Conservation (phyloP, 2,888 invertebrate species). For the Baccha elongata region DNA sequence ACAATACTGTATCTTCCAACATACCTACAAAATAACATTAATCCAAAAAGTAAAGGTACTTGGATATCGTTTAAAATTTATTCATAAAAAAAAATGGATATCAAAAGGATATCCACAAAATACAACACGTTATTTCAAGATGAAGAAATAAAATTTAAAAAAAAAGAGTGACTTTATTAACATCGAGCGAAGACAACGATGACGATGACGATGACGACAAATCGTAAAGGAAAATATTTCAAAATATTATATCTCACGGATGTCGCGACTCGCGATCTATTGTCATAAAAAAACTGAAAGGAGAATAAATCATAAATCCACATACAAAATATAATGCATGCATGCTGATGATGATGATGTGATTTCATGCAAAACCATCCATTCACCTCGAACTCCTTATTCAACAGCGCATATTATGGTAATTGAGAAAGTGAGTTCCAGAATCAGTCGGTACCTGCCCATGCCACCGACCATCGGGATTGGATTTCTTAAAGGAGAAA, state of each 20-base stretch:
- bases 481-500: constrained; percentile 42
- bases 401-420: constrained; percentile 59
- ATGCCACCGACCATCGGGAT: constrained; percentile 20
- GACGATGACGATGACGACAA: constrained; percentile 34
- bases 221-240: constrained; percentile 46
- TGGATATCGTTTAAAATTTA: constrained; percentile 40
- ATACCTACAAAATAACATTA: constrained; percentile 2
- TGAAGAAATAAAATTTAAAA: constrained; percentile 20
- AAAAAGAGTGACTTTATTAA: constrained; percentile 31
- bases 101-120: no score
- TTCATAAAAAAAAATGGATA: constrained; percentile 24
- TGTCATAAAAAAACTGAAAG: constrained; percentile 55
- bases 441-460: constrained; percentile 50
- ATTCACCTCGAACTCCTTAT: constrained; percentile 61
- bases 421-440: constrained; percentile 63
- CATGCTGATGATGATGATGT: constrained; percentile 41
- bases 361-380: constrained; percentile 67
- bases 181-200: constrained; percentile 1
- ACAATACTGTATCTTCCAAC: neutral
- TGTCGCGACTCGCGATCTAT: constrained; percentile 39
- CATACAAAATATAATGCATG: constrained; percentile 23
- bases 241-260: constrained; percentile 55
- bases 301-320: constrained; percentile 63
- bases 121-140: constrained; percentile 2
- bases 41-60: constrained; percentile 4